phyloP scores from a whole-genome alignment of 2,888 invertebrate species.

The Drosophila niveifrons region DNA sequence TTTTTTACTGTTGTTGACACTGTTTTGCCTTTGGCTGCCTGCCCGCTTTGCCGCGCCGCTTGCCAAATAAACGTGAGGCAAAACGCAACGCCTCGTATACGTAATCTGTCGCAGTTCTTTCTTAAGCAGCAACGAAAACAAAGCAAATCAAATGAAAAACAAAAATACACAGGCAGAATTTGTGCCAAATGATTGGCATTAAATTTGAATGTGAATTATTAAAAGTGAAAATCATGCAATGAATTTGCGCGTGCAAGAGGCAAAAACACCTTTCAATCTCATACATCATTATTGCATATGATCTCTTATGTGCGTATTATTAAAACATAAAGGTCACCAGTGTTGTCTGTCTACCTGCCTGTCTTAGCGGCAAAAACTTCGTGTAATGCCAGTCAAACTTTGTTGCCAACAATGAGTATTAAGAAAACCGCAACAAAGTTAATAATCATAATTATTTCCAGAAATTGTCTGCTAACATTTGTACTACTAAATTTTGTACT shows the following conservation, averaged over 20 bases:
- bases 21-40: conserved; percentile 43
- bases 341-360: neutral
- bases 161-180: neutral
- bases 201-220: neutral
- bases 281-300: too few species aligned
- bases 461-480: too few species aligned
- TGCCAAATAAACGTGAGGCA: conserved; percentile 25
- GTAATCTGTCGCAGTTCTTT: conserved; percentile 35
- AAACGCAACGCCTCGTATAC: conserved; percentile 37
- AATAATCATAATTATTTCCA: too few species aligned
- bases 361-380: too few species aligned
- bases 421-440: too few species aligned
- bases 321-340: neutral
- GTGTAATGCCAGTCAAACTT: too few species aligned
- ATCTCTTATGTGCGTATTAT: too few species aligned
- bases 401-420: too few species aligned
- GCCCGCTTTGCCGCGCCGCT: conserved; percentile 17
- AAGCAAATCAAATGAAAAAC: conserved; percentile 1
- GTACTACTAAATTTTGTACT: too few species aligned
- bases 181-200: neutral
- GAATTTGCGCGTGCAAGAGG: neutral
- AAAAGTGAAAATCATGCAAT: neutral
- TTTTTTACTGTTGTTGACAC: conserved; percentile 46
- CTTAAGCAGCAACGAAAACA: conserved; percentile 10
- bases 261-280: neutral